phyloP scores from a whole-genome alignment of 2,888 invertebrate species.

The Synergus gifuensis region DNA sequence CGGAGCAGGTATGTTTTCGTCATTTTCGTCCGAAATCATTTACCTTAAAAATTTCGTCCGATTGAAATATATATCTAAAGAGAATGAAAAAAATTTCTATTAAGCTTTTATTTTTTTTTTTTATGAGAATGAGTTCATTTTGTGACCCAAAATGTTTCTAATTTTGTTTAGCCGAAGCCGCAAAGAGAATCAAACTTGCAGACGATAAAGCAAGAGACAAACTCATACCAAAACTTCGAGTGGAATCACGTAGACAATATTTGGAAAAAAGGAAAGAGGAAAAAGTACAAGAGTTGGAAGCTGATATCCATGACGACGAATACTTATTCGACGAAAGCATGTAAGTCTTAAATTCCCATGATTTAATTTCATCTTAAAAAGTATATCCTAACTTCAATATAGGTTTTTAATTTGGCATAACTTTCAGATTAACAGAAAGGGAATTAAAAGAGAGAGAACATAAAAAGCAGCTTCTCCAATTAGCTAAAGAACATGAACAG shows the following conservation, averaged over 20 bases:
- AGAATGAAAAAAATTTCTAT: no score
- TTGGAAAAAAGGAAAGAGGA: conserved; percentile 97
- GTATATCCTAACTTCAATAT: not conserved
- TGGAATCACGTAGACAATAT: conserved; percentile 95
- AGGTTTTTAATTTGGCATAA: not conserved
- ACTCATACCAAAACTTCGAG: conserved; percentile 91
- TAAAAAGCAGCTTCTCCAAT: conserved; percentile 92
- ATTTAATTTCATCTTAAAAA: not conserved
- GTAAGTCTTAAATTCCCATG: conserved; percentile 79
- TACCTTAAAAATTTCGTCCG: no score
- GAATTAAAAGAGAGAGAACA: conserved; percentile 92
- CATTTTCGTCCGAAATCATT: not conserved
- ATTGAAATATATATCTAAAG: no score
- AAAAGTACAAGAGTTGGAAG: conserved; percentile 96
- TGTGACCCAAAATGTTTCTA: not conserved
- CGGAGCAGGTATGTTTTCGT: conserved; percentile 66
- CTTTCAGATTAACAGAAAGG: conserved; percentile 87
- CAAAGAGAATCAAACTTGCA: conserved; percentile 89
- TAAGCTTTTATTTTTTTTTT: no score
- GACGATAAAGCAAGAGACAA: conserved; percentile 92
- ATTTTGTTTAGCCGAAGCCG: conserved; percentile 83
- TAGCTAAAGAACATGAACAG: conserved; percentile 97
- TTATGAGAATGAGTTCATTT: not conserved
- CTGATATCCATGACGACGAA: conserved; percentile 97
- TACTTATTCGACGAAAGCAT: conserved; percentile 93